A percentile compares a stretch with the other conserved stretches of the same genome.
Evolutionary conservation across 2,113 vertebrate genomes (phyloP).

Genomic region (Toxotes chatareus): DNA sequence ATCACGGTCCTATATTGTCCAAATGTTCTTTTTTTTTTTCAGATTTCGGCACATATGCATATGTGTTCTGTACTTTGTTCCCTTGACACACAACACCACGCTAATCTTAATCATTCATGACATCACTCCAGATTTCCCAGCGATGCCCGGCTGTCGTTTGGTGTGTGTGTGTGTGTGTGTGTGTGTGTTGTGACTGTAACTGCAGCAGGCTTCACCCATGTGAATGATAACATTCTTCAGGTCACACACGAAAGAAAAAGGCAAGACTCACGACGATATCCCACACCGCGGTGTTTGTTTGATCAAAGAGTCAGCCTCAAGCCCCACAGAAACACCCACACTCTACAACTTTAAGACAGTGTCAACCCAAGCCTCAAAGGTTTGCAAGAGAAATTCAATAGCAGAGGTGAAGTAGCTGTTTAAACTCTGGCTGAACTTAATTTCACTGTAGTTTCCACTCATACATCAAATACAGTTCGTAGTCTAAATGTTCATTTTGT

Average conservation of each 20-base stretch:
- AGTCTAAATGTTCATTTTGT: background rate
- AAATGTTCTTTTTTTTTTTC: background rate
- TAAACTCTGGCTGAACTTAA: slow-evolving; percentile 23
- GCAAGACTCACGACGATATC: slow-evolving; percentile 21
- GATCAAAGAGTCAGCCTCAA: slow-evolving; percentile 38
- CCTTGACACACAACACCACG: slow-evolving; percentile 40
- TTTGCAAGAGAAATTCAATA: slow-evolving; percentile 6
- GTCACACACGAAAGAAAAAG: slow-evolving; percentile 35
- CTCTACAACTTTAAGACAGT: background rate
- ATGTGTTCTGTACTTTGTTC: background rate
- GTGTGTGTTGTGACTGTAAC: slow-evolving; percentile 2
- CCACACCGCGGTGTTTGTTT: slow-evolving; percentile 36
- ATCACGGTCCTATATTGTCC: background rate
- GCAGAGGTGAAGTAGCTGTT: slow-evolving; percentile 1
- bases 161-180: slow-evolving; percentile 4
- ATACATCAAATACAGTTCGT: background rate
- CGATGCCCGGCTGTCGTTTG: slow-evolving; percentile 53
- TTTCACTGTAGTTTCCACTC: background rate
- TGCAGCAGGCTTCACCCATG: slow-evolving; percentile 16
- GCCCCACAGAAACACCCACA: slow-evolving; percentile 16
- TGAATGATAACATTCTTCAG: slow-evolving; percentile 39
- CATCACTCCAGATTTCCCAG: slow-evolving; percentile 69
- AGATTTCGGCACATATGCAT: background rate
- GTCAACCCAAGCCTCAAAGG: slow-evolving; percentile 8
- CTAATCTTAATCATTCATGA: slow-evolving; percentile 72